Evolutionary conservation across 2,888 invertebrate genomes (phyloP).

Genomic region (Euzophera pinguis): DNA sequence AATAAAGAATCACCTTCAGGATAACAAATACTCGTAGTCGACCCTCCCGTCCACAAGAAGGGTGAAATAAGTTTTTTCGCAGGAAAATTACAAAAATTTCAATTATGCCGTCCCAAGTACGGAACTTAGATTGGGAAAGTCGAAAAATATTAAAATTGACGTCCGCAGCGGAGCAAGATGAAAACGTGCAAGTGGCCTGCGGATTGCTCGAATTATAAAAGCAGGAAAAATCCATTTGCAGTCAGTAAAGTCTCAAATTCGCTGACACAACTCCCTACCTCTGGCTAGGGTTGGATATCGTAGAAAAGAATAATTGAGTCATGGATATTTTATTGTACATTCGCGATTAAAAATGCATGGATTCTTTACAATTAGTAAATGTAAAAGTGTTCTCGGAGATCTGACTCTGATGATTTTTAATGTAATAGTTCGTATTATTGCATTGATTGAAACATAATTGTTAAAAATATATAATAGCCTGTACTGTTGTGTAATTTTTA

Average conservation of each 20-base stretch:
- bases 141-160: conserved; percentile 30
- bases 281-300: conserved; percentile 15
- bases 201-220: conserved; percentile 51
- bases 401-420: too few relatives aligned
- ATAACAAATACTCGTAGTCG: not conserved
- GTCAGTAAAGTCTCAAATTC: conserved; percentile 59
- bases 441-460: too few relatives aligned
- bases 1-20: not conserved
- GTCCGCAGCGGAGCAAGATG: conserved; percentile 30
- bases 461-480: too few relatives aligned
- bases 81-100: conserved; percentile 13
- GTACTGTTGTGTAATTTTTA: too few relatives aligned
- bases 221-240: conserved; percentile 61
- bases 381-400: too few relatives aligned
- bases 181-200: conserved; percentile 34
- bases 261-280: conserved; percentile 48
- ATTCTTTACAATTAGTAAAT: too few relatives aligned
- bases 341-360: too few relatives aligned
- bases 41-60: not conserved
- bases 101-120: conserved; percentile 5
- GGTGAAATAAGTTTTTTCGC: conserved; percentile 4
- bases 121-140: conserved; percentile 17
- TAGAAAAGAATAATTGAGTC: not conserved
- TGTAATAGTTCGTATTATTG: too few relatives aligned
- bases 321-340: too few relatives aligned